phyloP scores from a whole-genome alignment of 2,888 invertebrate species.

The Ochropleura leucogaster region DNA sequence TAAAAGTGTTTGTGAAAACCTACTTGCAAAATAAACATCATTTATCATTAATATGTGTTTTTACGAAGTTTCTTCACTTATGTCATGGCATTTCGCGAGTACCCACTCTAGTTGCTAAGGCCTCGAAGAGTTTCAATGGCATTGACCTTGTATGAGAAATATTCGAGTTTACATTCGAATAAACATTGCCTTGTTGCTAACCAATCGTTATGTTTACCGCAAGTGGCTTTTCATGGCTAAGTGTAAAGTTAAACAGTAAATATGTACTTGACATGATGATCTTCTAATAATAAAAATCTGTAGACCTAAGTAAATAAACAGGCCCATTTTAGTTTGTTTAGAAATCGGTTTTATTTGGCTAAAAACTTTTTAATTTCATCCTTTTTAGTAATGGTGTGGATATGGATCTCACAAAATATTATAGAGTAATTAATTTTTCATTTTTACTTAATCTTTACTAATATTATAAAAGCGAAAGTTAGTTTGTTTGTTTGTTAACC shows the following conservation, averaged over 20 bases:
- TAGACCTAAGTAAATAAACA: neutral
- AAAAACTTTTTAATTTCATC: too few relatives aligned
- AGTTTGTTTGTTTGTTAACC: too few relatives aligned
- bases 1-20: too few relatives aligned
- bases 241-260: constrained; percentile 34
- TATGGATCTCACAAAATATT: too few relatives aligned
- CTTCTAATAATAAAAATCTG: constrained; percentile 9
- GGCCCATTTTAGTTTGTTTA: neutral
- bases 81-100: neutral
- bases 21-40: too few relatives aligned
- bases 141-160: constrained; percentile 44
- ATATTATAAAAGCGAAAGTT: too few relatives aligned
- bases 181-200: constrained; percentile 34
- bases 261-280: constrained; percentile 8
- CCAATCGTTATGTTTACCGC: constrained; percentile 7
- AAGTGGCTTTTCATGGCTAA: constrained; percentile 11
- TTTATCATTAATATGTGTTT: neutral
- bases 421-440: too few relatives aligned
- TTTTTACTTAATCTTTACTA: too few relatives aligned
- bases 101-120: neutral
- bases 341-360: too few relatives aligned
- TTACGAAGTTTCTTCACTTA: constrained; percentile 1
- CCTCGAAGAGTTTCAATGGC: constrained; percentile 23
- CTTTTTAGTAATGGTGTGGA: too few relatives aligned
- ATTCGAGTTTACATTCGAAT: constrained; percentile 21